A percentile compares a stretch with the other conserved stretches of the same genome.
phyloP scores from a whole-genome alignment of 2,113 vertebrate genomes.

The Gallinago undulata region DNA sequence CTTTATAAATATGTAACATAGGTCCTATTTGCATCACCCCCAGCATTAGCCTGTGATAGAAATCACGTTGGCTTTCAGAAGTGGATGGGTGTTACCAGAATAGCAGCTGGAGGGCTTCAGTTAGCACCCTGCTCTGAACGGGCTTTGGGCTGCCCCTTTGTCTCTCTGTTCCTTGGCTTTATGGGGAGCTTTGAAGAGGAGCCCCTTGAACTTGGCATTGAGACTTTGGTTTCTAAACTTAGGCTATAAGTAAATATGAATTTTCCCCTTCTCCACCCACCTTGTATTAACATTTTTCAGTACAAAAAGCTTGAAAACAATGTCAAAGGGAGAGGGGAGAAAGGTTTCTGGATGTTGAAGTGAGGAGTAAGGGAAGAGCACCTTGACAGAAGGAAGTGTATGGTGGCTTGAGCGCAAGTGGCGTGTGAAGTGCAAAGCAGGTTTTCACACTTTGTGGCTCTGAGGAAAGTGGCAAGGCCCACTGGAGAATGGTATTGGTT shows the following conservation, averaged over 20 bases:
- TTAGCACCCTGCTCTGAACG: neutral
- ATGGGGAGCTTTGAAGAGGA: neutral
- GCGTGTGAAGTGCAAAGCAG: neutral
- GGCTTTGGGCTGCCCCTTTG: neutral
- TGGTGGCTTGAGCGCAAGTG: neutral
- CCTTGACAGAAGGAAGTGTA: neutral
- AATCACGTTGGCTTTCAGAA: neutral
- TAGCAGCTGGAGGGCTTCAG: neutral
- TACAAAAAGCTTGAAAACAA: neutral
- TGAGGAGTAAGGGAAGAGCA: neutral
- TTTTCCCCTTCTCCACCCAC: neutral
- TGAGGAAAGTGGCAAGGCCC: neutral
- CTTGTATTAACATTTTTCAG: neutral
- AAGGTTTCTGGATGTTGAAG: neutral
- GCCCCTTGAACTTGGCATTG: neutral
- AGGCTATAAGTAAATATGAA: neutral
- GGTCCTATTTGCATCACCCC: neutral
- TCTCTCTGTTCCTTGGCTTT: neutral
- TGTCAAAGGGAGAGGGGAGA: neutral
- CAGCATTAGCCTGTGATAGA: neutral
- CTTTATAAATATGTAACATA: neutral
- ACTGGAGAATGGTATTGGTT: neutral
- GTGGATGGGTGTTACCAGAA: neutral
- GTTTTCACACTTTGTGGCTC: neutral
- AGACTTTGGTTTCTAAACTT: neutral